Evolutionary conservation across 1,140 invertebrate species (phyloP).

Genomic region (Berghia stephanieae): DNA sequence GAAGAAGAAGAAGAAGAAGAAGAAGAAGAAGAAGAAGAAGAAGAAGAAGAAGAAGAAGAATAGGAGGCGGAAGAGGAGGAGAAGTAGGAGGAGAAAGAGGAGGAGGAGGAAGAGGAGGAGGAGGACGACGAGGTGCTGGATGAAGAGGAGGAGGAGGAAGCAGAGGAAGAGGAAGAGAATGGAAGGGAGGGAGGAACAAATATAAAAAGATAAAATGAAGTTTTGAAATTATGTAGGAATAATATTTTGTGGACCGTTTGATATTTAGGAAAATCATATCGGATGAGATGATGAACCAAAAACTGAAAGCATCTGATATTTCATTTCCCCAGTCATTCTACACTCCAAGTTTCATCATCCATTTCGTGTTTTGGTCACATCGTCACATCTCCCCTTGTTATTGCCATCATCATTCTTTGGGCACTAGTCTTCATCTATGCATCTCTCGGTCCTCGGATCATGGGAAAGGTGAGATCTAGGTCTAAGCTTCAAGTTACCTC

Average conservation of each 20-base stretch:
- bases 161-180: neutral
- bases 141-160: neutral
- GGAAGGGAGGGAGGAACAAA: neutral
- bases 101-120: neutral
- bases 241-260: too few species aligned
- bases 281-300: too few species aligned
- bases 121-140: neutral
- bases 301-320: too few species aligned
- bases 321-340: too few species aligned
- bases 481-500: neutral
- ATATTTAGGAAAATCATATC: too few species aligned
- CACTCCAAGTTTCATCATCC: conserved; percentile 11
- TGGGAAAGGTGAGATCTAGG: conserved; percentile 43
- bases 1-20: neutral
- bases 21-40: neutral
- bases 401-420: conserved; percentile 28
- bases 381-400: conserved; percentile 16
- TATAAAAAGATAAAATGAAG: neutral
- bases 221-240: too few species aligned
- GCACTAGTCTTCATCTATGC: conserved; percentile 35
- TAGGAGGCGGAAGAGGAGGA: neutral
- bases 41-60: neutral
- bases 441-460: conserved; percentile 42
- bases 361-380: conserved; percentile 21
- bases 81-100: neutral